Evolutionary conservation across 1,140 invertebrate genomes (phyloP), one percentile per base, ranked within the genome.

Genomic region (Oscheius sp.): DNA sequence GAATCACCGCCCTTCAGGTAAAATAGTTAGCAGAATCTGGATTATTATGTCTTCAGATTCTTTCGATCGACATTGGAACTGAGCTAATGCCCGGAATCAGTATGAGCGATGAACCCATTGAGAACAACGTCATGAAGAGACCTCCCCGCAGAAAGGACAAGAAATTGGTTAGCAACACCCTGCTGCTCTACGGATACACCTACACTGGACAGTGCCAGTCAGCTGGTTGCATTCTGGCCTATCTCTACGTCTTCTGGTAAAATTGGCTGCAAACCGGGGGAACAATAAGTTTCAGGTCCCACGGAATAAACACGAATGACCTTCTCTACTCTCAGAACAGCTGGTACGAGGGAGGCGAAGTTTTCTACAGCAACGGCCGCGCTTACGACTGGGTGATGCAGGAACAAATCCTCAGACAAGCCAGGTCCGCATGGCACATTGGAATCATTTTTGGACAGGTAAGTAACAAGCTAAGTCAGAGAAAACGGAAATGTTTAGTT

Each of bases 1-100:
- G 86, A 86, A 75, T 86, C 86, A 23, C 55, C 79, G 20, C 79
- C 85, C 87, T 75, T 85, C 85, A 66, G 86, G 86, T 73, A 42
- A 42, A 26, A 69, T 68, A 28, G 10, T 66, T 23, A 52, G 18
- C 15, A 70, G 10, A 15, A 15, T 42, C 10, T 10, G 38, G 38
- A 69, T 7, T 70, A n/a, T n/a, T n/a, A n/a, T n/a, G n/a, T n/a
- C n/a, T 10, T 49, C 58, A 82, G 73, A 81, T 80, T 63, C 58
- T 80, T 7, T 72, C 49, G 36, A 68, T 82, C 32, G 79, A 80
- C 67, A 46, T 82, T 59, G 80, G 73, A 18, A 70, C 74, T 49
- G 80, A 80, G 46, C 59, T 85, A 78, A 68, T 86, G 29, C 87
- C 87, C 0, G 86, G 49, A 55, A 55, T 55, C 49, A 20, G 15